Conservation (phyloP, 2,888 invertebrate genomes). For the Andrena bicolor region DNA sequence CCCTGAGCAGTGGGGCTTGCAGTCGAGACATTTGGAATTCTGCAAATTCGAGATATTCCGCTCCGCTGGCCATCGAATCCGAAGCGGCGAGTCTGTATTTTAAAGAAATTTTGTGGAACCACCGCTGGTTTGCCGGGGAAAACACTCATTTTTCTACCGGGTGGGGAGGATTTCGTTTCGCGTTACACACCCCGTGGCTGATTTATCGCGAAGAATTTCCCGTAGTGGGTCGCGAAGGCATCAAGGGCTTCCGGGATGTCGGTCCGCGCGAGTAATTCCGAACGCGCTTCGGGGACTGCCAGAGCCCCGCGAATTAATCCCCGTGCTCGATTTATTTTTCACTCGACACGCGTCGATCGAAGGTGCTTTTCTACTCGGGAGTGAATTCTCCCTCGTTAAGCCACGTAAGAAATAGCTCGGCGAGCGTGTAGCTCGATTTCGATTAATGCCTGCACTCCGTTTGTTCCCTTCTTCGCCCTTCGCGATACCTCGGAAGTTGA, state of each 20-base stretch:
- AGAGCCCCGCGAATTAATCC: slow-evolving; percentile 55
- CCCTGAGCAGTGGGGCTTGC: background rate
- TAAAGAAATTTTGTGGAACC: background rate
- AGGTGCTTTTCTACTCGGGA: slow-evolving; percentile 1
- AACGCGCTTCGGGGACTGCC: slow-evolving; percentile 35
- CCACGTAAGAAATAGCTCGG: too few species aligned
- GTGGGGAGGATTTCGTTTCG: slow-evolving; percentile 20
- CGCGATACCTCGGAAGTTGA: background rate
- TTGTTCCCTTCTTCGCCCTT: background rate
- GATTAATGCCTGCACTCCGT: slow-evolving; percentile 21
- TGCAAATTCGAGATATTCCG: background rate
- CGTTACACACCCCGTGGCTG: background rate
- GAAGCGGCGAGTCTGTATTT: background rate
- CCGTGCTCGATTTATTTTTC: slow-evolving; percentile 44
- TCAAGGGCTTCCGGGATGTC: slow-evolving; percentile 2
- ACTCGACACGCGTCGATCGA: slow-evolving; percentile 46
- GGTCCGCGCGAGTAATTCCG: slow-evolving; percentile 7
- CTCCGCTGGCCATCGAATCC: background rate
- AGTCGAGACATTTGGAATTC: background rate
- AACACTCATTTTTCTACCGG: background rate
- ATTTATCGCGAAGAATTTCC: slow-evolving; percentile 28
- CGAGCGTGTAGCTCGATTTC: background rate
- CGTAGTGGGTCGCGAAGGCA: background rate
- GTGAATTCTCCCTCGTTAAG: background rate
- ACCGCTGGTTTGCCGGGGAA: too few species aligned